Base-by-base conservation (phyloP, 2,797 vertebrate species). In the Darevskia mixta region DNA sequence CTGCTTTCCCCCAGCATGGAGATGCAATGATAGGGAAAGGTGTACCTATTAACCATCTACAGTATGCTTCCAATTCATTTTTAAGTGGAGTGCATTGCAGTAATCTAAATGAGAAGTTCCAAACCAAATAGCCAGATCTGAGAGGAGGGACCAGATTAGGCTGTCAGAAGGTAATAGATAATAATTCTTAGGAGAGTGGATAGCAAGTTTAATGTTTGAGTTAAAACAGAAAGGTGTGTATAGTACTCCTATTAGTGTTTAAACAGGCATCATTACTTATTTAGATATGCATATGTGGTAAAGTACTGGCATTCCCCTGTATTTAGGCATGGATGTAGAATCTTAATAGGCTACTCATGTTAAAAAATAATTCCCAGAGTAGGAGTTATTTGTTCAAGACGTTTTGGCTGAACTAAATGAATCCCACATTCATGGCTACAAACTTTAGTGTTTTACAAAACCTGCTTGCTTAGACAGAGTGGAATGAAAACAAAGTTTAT, bases 271-370 rank as follows among this genome's bases (percentile, higher is more conserved):
- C 45, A 32, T 73, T 81, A 75, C 29, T 45, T 75, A 82, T 1
- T 20, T 45, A n/a, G 71, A 5, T 66, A 66, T 72, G 35, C 45
- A 66, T 45, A 25, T 73, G 86, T 73, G 49, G 27, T 8, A n/a
- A 17, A 69, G 2, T 82, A 38, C 38, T 66, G 66, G 25, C 13
- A 79, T 61, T 58, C 18, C 23, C 18, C 3, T 29, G 32, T 41
- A 32, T 27, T 85, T 29, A 78, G 43, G 43, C 67, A 35, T 73
- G 32, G 25, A 69, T 80, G n/a, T 73, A 25, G 75, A 87, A 87
- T 10, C 38, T 61, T 38, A 73, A 61, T 23, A 72, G 35, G 17
- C 6, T 73, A 43, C 67, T 73, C 8, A 11, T 58, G 32, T 43
- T 45, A 43, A 64, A 64, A 85, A 15, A 84, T 86, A 3, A 72